Evolutionary conservation across 1,140 invertebrate genomes (phyloP).

Genomic region (Dreissena rostriformis): DNA sequence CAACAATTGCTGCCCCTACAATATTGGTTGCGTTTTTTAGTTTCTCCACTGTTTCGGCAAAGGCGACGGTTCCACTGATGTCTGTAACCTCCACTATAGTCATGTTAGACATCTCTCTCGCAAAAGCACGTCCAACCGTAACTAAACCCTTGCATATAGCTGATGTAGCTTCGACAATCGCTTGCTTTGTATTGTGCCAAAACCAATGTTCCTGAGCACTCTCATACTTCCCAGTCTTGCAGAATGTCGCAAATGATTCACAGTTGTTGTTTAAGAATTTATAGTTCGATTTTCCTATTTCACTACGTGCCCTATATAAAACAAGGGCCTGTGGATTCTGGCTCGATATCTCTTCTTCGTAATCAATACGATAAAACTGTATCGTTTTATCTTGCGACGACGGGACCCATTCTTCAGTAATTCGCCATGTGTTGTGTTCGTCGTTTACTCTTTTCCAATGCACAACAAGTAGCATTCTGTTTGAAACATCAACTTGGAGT

Average conservation of each 20-base stretch:
- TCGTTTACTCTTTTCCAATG: not conserved
- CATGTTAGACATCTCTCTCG: not conserved
- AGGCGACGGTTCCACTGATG: not conserved
- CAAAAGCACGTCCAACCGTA: not conserved
- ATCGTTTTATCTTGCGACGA: not conserved
- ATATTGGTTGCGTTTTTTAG: not conserved
- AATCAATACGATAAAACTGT: slow-evolving; percentile 8
- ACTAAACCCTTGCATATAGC: not conserved
- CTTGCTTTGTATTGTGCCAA: not conserved
- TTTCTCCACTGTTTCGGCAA: slow-evolving; percentile 12
- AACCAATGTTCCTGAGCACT: not conserved
- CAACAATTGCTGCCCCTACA: slow-evolving; percentile 32
- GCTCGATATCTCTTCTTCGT: not conserved
- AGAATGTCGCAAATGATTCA: slow-evolving; percentile 20
- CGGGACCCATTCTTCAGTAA: not conserved
- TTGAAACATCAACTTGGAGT: not conserved
- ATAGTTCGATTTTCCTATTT: slow-evolving; percentile 1
- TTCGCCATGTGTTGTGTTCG: not conserved
- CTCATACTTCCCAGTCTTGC: slow-evolving; percentile 1
- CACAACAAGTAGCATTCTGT: not conserved
- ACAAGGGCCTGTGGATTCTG: slow-evolving; percentile 1
- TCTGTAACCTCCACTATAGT: not conserved
- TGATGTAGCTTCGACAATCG: not conserved
- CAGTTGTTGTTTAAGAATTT: slow-evolving; percentile 15
- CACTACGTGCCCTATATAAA: slow-evolving; percentile 6